Conservation (phyloP, 2,888 invertebrate species). For the Corythucha ciliata region DNA sequence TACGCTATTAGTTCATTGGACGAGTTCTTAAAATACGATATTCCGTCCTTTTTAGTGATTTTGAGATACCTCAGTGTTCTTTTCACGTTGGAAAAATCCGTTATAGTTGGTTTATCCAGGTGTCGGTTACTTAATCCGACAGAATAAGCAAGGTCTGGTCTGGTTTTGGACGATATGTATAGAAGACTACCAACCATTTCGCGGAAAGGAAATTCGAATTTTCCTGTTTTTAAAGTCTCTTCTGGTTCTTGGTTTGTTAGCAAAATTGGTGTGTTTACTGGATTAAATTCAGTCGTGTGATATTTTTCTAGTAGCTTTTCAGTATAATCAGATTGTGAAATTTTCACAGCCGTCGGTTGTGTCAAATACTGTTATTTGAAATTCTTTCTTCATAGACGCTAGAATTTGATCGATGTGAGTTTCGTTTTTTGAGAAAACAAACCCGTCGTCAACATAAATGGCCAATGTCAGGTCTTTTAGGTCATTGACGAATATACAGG, state of each 20-base stretch:
- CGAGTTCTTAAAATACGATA: neutral
- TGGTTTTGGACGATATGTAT: constrained; percentile 4
- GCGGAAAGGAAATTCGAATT: too few species aligned
- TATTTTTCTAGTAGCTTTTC: constrained; percentile 5
- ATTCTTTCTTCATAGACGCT: neutral
- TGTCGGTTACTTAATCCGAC: constrained; percentile 1
- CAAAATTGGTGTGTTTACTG: too few species aligned
- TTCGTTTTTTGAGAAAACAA: neutral
- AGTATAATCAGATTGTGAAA: neutral
- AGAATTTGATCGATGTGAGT: neutral
- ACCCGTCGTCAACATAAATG: constrained; percentile 14
- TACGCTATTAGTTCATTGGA: constrained; percentile 1
- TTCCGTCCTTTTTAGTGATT: neutral
- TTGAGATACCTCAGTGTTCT: neutral
- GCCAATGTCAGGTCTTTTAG: constrained; percentile 1
- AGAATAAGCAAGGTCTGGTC: constrained; percentile 3
- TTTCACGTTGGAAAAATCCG: constrained; percentile 5
- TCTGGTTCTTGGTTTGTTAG: too few species aligned
- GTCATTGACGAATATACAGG: constrained; percentile 13
- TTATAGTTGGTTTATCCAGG: neutral
- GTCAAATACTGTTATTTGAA: constrained; percentile 7
- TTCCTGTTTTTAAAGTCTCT: too few species aligned
- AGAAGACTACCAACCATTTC: too few species aligned
- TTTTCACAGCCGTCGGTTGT: neutral
- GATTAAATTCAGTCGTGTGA: too few species aligned